Conservation (phyloP, 2,113 vertebrate genomes). For the Copsychus sechellarum region DNA sequence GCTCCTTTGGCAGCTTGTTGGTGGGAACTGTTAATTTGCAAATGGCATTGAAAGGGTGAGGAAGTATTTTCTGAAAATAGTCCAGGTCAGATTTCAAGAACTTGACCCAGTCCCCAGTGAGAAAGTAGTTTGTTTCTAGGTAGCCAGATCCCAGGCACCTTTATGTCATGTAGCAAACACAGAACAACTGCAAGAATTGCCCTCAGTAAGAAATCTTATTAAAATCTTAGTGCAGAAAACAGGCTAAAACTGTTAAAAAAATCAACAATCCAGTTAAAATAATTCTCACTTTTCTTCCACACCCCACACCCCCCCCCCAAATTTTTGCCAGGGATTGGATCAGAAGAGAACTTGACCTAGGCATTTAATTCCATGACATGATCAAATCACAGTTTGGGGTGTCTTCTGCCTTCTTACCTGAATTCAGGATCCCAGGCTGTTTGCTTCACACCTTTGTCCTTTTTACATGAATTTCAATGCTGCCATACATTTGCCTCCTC, state of each 20-base stretch:
- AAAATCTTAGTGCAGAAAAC: neutral
- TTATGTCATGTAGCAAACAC: neutral
- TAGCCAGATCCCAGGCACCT: neutral
- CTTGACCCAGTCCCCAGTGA: fast-evolving
- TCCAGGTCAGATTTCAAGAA: neutral
- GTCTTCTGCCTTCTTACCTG: neutral
- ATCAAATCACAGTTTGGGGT: neutral
- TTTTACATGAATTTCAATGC: neutral
- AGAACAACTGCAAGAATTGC: neutral
- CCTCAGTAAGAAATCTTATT: neutral
- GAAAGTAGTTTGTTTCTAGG: neutral
- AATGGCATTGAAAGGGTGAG: neutral
- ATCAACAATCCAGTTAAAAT: neutral
- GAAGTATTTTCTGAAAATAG: neutral
- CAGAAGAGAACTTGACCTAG: neutral
- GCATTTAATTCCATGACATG: neutral
- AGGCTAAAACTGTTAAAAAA: neutral
- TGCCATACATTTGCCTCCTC: neutral
- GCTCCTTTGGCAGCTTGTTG: neutral
- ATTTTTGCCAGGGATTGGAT: neutral
- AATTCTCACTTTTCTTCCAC: neutral
- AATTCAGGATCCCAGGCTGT: neutral
- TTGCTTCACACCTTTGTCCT: neutral
- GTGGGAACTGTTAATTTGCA: neutral
- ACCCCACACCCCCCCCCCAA: fast-evolving